Evolutionary conservation across 2,888 invertebrate species (phyloP).

Genomic region (Metalampra italica): DNA sequence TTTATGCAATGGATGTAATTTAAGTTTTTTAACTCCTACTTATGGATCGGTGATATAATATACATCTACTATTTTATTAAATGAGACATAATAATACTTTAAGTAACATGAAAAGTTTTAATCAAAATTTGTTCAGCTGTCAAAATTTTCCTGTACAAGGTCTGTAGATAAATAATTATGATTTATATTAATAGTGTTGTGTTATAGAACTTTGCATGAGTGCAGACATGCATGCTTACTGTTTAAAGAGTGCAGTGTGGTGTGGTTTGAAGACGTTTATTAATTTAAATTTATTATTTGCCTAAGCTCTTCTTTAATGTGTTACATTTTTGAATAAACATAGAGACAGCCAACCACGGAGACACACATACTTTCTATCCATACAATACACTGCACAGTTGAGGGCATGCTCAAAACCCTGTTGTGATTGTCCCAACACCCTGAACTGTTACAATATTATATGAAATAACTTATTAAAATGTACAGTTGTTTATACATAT

Average conservation of each 20-base stretch:
- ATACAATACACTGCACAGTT: constrained; percentile 36
- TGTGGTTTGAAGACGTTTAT: constrained; percentile 32
- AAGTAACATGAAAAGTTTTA: constrained; percentile 37
- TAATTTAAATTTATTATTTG: constrained; percentile 1
- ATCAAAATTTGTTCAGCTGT: constrained; percentile 43
- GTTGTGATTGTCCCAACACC: constrained; percentile 47
- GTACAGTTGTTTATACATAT: constrained; percentile 68
- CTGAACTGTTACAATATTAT: constrained; percentile 48
- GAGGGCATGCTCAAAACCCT: constrained; percentile 67
- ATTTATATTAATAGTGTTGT: constrained; percentile 37
- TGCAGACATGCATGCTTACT: constrained; percentile 65
- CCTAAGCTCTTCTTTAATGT: background rate
- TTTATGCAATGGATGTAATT: constrained; percentile 38
- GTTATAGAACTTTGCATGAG: constrained; percentile 44
- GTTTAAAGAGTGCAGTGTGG: constrained; percentile 56
- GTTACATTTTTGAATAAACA: constrained; percentile 15
- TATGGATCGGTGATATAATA: constrained; percentile 18
- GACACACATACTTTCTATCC: constrained; percentile 50
- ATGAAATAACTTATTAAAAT: constrained; percentile 58
- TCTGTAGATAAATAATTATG: constrained; percentile 62
- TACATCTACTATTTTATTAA: constrained; percentile 35
- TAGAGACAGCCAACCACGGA: constrained; percentile 20
- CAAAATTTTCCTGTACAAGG: constrained; percentile 40
- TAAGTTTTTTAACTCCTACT: constrained; percentile 32
- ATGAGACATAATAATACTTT: constrained; percentile 59